These are phyloP conservation scores for Gisinianus flammeolus DNA, from an alignment of 2,888 invertebrate species.

Conservation along the genomic window DNA sequence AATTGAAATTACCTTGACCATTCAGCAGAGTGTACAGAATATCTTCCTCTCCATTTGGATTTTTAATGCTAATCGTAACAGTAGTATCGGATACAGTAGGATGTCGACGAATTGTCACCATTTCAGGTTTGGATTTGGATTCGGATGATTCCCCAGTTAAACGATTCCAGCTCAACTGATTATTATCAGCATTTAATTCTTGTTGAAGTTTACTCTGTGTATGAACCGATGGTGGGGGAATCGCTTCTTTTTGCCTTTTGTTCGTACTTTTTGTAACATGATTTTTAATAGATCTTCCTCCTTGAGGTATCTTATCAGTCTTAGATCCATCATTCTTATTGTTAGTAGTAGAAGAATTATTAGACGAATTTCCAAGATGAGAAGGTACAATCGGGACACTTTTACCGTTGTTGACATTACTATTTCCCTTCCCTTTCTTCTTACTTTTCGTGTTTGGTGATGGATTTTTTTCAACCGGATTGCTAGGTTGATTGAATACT, in stretches of 20 bases:
- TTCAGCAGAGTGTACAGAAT: constrained; percentile 72
- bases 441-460: neutral
- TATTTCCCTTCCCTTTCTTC: constrained; percentile 10
- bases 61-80: constrained; percentile 78
- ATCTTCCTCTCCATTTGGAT: constrained; percentile 75
- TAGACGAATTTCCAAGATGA: neutral
- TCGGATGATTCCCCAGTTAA: constrained; percentile 1
- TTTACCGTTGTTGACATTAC: neutral
- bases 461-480: neutral
- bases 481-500: neutral
- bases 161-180: constrained; percentile 24
- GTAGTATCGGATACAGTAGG: constrained; percentile 68
- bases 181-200: constrained; percentile 6
- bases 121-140: constrained; percentile 58
- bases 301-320: neutral
- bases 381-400: neutral
- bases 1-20: constrained; percentile 63
- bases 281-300: neutral
- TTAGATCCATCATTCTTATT: neutral
- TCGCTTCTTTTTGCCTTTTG: neutral
- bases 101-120: constrained; percentile 70
- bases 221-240: neutral
- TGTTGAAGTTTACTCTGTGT: constrained; percentile 17
- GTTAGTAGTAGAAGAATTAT: neutral
- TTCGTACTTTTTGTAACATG: neutral